Evolutionary conservation across 1,140 invertebrate genomes (phyloP).

Genomic region (Ostrea denselamellosa): DNA sequence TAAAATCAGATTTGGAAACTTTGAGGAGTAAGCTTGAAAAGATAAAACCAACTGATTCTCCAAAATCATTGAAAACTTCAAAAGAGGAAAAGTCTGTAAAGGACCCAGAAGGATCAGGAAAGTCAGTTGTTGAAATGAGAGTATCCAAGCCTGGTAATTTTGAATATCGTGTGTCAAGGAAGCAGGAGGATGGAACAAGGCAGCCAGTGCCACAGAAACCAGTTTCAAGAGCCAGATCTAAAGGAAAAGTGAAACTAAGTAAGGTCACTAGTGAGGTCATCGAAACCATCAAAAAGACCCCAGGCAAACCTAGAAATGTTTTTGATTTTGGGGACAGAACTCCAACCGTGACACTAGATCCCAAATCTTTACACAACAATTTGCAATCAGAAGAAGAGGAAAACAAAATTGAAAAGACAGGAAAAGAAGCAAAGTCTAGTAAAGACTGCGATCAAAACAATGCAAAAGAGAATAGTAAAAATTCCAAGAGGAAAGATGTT

Average conservation of each 20-base stretch:
- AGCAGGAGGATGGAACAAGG: conserved; percentile 63
- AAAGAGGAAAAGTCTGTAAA: neutral
- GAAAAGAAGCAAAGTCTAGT: conserved; percentile 18
- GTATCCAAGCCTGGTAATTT: conserved; percentile 63
- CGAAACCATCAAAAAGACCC: conserved; percentile 29
- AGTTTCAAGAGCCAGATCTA: conserved; percentile 59
- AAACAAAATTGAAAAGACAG: conserved; percentile 12
- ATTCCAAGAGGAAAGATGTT: neutral
- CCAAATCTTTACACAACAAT: conserved; percentile 50
- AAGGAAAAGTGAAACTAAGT: conserved; percentile 62
- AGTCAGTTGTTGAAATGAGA: conserved; percentile 62
- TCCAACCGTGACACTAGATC: conserved; percentile 48
- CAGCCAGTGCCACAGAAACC: conserved; percentile 63
- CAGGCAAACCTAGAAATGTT: conserved; percentile 56
- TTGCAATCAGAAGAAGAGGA: neutral
- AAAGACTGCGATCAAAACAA: conserved; percentile 26
- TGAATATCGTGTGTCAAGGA: conserved; percentile 63
- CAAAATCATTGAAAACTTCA: neutral
- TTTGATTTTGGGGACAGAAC: conserved; percentile 71
- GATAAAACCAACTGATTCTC: neutral
- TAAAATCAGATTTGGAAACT: neutral
- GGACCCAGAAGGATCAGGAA: neutral
- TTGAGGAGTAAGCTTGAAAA: neutral
- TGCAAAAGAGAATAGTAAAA: conserved; percentile 16
- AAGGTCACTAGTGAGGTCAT: conserved; percentile 34